Evolutionary conservation across 2,113 vertebrate species (phyloP), one percentile per base, ranked within the genome.

Genomic region (Andinoacara biseriatus): DNA sequence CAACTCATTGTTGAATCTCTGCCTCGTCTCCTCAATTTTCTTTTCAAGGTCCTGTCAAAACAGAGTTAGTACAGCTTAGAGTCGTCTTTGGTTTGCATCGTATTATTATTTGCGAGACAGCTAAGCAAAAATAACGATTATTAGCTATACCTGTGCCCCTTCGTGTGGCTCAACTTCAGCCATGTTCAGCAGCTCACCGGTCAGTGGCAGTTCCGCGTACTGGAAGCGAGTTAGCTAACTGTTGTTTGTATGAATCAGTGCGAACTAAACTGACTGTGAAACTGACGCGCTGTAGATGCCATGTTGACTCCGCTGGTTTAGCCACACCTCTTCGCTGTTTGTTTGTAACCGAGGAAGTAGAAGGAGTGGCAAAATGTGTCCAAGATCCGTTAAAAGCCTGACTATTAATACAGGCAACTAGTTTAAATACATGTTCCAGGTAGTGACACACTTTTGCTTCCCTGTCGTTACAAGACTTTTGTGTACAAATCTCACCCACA

Each of bases 1-100:
- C 84, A 95, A 96, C 78, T 99, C 97, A 20, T 94, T 91, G 86
- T 95, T 96, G 92, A 99, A 99, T 74, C 97, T 96, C 84, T 95
- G 94, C 38, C 97, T 95, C 1, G 92, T 96, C 87, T 97, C 97
- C 60, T 93, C 91, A 46, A 98, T 92, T 91, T 97, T 96, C 76
- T 89, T 96, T 65, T 95, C 94, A 80, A 96, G 95, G 24, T 96
- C 96, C 95, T 96, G 95, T 87, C 91, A 87, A 59, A 84, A 80
- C 81, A 91, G 49, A 90, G 65, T 78, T 49, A 3, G 3, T 18
- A 29, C 11, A n/a, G 14, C 58, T 90, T 81, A 90, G 5, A 74
- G 10, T 72, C 54, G 18, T 10, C 5, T 46, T 38, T 8, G n/a
- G 1, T 58, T 63, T 18, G 1, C 57, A 60, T n/a, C 14, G 20